A percentile compares a stretch with the other conserved stretches of the same genome.
These are phyloP conservation scores for Mechanitis mazaeus DNA, from an alignment of 2,888 invertebrate species.

Conservation along the genomic window DNA sequence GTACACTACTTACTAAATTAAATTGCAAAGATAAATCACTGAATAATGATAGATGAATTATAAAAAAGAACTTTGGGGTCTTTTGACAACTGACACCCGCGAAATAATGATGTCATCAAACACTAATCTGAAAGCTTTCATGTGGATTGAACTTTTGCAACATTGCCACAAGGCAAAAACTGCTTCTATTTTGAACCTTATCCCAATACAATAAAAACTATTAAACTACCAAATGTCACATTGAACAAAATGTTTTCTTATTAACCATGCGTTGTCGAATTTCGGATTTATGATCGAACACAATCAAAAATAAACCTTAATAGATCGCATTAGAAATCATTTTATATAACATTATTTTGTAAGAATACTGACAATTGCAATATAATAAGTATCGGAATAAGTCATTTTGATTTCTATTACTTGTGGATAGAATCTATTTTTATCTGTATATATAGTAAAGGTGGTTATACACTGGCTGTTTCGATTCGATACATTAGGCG, in stretches of 20 bases:
- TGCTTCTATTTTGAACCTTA: slow-evolving; percentile 33
- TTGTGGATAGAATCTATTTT: slow-evolving; percentile 33
- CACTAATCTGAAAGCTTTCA: slow-evolving; percentile 76
- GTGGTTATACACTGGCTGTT: slow-evolving; percentile 51
- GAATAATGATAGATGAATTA: slow-evolving; percentile 38
- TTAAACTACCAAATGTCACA: neutral
- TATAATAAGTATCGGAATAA: slow-evolving; percentile 14
- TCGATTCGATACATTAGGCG: slow-evolving; percentile 73
- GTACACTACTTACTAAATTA: slow-evolving; percentile 35
- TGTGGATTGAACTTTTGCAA: slow-evolving; percentile 64
- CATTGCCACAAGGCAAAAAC: slow-evolving; percentile 13
- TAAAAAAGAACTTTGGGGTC: slow-evolving; percentile 43
- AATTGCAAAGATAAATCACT: slow-evolving; percentile 60
- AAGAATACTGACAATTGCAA: slow-evolving; percentile 21
- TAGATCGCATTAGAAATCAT: slow-evolving; percentile 14
- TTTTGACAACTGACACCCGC: slow-evolving; percentile 63
- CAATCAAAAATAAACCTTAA: slow-evolving; percentile 36
- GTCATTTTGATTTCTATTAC: slow-evolving; percentile 17
- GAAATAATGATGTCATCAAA: slow-evolving; percentile 77
- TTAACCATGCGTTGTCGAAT: slow-evolving; percentile 43
- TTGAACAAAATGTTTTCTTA: slow-evolving; percentile 6
- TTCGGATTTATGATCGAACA: slow-evolving; percentile 17
- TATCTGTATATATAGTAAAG: slow-evolving; percentile 35
- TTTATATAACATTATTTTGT: slow-evolving; percentile 10
- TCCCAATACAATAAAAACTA: slow-evolving; percentile 12